Evolutionary conservation across 2,888 invertebrate genomes (phyloP).

Genomic region (Pristionchus fissidentatus): DNA sequence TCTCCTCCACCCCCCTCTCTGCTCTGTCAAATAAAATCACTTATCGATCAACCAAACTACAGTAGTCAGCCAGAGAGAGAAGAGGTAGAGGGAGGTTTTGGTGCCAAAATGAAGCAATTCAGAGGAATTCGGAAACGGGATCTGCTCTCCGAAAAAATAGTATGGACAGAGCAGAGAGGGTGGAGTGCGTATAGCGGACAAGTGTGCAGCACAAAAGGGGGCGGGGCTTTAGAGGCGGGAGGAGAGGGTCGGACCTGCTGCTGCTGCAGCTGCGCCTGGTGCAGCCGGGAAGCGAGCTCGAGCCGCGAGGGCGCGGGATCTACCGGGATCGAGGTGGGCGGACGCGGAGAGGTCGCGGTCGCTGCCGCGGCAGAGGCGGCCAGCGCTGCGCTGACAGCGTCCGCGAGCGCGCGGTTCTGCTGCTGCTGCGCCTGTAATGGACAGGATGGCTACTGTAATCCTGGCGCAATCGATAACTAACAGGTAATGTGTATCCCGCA

Average conservation of each 20-base stretch:
- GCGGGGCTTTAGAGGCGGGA: background rate
- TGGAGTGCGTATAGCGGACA: background rate
- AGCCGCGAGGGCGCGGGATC: slow-evolving; percentile 68
- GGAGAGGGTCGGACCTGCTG: slow-evolving; percentile 35
- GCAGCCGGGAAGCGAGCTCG: slow-evolving; percentile 48
- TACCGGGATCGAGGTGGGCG: slow-evolving; percentile 60
- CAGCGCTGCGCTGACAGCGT: slow-evolving; percentile 21
- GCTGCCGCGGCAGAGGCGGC: background rate
- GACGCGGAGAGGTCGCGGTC: slow-evolving; percentile 38
- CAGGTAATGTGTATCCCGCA: background rate
- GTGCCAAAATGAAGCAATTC: too few relatives aligned
- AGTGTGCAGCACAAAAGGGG: background rate
- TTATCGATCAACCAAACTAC: background rate
- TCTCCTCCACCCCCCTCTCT: background rate
- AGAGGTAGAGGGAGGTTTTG: background rate
- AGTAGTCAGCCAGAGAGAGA: background rate
- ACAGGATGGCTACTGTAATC: background rate
- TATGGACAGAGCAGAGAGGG: slow-evolving; percentile 31
- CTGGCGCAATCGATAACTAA: background rate
- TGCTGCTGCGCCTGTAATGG: background rate
- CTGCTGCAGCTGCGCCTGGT: slow-evolving; percentile 47
- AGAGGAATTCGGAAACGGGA: too few relatives aligned
- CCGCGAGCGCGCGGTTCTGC: slow-evolving; percentile 39
- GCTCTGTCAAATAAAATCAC: background rate
- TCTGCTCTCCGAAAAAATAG: too few relatives aligned